Percentiles rank a stretch among this genome's conserved stretches.
phyloP scores from a whole-genome alignment of 2,888 invertebrate species.

The Trilocha varians region DNA sequence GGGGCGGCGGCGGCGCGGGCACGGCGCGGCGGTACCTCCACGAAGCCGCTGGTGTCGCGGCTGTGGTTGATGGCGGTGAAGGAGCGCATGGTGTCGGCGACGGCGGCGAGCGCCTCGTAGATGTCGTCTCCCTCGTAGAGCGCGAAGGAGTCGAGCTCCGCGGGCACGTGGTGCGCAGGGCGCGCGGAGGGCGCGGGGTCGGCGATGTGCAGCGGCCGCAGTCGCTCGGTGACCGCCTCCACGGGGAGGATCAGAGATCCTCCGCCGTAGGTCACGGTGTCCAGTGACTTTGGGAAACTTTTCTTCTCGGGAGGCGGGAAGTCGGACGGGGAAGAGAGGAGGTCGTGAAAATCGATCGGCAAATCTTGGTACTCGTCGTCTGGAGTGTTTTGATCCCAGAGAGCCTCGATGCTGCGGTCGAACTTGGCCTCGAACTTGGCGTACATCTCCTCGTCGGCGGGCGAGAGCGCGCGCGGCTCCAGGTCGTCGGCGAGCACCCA shows the following conservation, averaged over 20 bases:
- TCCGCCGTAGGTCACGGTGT: constrained; percentile 49
- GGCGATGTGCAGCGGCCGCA: constrained; percentile 39
- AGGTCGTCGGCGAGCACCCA: constrained; percentile 50
- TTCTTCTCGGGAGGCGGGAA: constrained; percentile 49
- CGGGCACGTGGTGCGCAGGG: constrained; percentile 27
- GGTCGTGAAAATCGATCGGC: constrained; percentile 74
- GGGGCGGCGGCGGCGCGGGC: constrained; percentile 53
- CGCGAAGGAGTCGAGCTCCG: constrained; percentile 38
- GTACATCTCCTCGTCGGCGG: constrained; percentile 66
- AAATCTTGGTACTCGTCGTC: constrained; percentile 74
- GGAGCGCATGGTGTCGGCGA: constrained; percentile 60
- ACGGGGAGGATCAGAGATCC: constrained; percentile 23
- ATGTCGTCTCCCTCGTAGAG: constrained; percentile 51
- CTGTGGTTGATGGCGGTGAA: constrained; percentile 75
- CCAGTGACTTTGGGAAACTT: constrained; percentile 43
- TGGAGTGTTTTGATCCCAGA: constrained; percentile 74
- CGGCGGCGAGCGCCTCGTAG: constrained; percentile 48
- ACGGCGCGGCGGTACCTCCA: constrained; percentile 66
- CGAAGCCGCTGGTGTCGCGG: constrained; percentile 75
- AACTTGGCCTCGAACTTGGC: constrained; percentile 79
- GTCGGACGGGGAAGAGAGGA: constrained; percentile 73
- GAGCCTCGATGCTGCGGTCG: constrained; percentile 77
- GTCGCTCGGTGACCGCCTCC: constrained; percentile 36
- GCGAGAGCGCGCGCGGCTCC: constrained; percentile 38
- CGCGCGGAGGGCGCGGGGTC: constrained; percentile 21